Percentiles rank a stretch among this genome's conserved stretches.
phyloP scores from a whole-genome alignment of 2,113 vertebrate genomes.

The Acinonyx jubatus region DNA sequence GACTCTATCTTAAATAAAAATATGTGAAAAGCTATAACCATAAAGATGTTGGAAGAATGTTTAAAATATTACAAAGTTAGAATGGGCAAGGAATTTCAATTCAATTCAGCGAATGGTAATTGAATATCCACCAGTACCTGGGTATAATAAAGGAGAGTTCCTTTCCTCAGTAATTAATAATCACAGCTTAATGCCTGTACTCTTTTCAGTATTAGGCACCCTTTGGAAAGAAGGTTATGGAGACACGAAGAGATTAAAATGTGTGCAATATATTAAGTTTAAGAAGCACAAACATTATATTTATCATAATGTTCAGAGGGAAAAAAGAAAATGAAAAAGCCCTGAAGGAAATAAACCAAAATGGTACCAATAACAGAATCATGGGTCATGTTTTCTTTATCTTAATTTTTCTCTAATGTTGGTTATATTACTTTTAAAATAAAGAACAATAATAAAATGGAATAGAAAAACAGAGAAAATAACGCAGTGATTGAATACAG shows the following conservation, averaged over 20 bases:
- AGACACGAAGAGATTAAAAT: background rate
- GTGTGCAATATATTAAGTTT: background rate
- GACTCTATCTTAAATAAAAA: slow-evolving; percentile 40
- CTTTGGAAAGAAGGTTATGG: background rate
- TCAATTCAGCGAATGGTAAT: background rate
- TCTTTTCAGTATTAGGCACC: background rate
- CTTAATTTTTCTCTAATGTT: slow-evolving; percentile 27
- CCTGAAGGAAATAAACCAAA: slow-evolving; percentile 7
- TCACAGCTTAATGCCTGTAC: background rate
- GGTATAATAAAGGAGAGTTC: background rate
- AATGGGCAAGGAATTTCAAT: background rate
- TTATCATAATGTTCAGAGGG: background rate
- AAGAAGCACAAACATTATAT: background rate
- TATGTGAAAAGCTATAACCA: background rate
- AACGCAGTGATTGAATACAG: background rate
- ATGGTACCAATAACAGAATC: background rate
- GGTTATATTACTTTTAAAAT: slow-evolving; percentile 12
- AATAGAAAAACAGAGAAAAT: background rate
- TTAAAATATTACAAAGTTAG: slow-evolving; percentile 29
- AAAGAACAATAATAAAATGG: background rate
- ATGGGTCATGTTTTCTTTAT: background rate
- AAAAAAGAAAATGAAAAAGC: background rate
- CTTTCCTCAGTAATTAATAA: background rate
- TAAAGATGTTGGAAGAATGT: background rate
- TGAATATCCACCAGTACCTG: background rate